Conservation (phyloP, 2,113 vertebrate genomes). For the Ellobius talpinus region DNA sequence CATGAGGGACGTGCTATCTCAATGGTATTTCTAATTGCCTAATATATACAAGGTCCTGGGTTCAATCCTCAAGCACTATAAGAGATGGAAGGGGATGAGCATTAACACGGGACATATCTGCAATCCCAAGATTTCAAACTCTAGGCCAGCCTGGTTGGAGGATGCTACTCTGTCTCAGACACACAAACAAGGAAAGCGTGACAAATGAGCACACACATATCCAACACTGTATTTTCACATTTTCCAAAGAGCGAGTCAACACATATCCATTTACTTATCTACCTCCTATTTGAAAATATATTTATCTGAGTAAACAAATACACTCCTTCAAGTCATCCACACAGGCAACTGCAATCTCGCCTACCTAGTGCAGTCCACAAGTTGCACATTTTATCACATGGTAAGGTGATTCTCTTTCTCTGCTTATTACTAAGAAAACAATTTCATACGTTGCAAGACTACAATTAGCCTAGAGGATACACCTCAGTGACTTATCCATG, state of each 20-base stretch:
- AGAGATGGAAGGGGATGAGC: not conserved
- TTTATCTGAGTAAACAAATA: constrained; percentile 35
- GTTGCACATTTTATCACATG: not conserved
- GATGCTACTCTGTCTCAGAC: not conserved
- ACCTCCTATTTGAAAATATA: constrained; percentile 44
- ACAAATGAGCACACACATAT: not conserved
- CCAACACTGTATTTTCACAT: not conserved
- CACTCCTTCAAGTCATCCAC: not conserved
- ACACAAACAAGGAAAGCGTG: not conserved
- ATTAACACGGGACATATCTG: not conserved
- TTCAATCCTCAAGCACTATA: not conserved
- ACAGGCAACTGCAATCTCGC: not conserved
- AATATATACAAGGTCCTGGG: not conserved
- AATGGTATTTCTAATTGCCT: not conserved
- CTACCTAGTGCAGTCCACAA: not conserved
- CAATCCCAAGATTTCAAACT: not conserved
- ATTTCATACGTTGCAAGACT: not conserved
- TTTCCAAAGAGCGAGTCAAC: not conserved
- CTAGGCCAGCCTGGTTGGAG: not conserved
- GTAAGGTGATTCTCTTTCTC: constrained; percentile 5
- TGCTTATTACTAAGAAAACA: not conserved
- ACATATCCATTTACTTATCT: constrained; percentile 25
- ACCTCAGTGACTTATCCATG: not conserved
- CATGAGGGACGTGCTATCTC: not conserved
- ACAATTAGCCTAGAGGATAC: constrained; percentile 5